phyloP scores from a whole-genome alignment of 1,140 invertebrate species.

The Macrotrachela quadricornifera region DNA sequence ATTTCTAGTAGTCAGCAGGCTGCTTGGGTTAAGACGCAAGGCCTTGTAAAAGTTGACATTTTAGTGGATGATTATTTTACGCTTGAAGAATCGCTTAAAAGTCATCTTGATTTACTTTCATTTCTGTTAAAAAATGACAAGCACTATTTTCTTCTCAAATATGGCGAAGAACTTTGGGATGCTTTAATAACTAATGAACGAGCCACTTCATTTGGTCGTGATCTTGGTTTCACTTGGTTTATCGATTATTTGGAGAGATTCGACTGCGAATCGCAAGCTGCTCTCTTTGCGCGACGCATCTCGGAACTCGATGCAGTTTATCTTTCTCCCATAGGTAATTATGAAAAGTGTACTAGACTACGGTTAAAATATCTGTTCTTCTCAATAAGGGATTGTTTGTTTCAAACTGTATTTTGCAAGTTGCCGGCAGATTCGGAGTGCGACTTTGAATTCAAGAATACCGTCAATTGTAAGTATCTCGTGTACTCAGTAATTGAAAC shows the following conservation, averaged over 20 bases:
- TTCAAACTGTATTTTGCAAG: conserved; percentile 35
- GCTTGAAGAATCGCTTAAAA: conserved; percentile 30
- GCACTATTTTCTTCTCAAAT: conserved; percentile 32
- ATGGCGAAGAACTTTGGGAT: conserved; percentile 35
- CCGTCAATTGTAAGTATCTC: too few species aligned
- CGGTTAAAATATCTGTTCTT: neutral
- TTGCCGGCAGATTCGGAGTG: conserved; percentile 19
- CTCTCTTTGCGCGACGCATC: conserved; percentile 34
- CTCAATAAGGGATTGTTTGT: conserved; percentile 28
- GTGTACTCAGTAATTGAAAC: too few species aligned
- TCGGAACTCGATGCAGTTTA: conserved; percentile 29
- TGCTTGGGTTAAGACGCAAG: conserved; percentile 8
- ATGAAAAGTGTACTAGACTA: conserved; percentile 9
- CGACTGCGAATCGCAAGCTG: conserved; percentile 30
- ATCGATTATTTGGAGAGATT: conserved; percentile 32
- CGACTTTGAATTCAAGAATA: too few species aligned
- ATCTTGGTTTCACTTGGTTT: conserved; percentile 37
- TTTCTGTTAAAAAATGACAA: conserved; percentile 35
- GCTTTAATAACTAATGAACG: conserved; percentile 32
- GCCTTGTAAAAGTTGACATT: conserved; percentile 19
- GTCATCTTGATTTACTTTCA: conserved; percentile 34
- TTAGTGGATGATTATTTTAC: conserved; percentile 32
- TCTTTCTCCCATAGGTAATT: conserved; percentile 23
- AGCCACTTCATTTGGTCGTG: conserved; percentile 9
- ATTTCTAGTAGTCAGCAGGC: too few species aligned